Evolutionary conservation across 37 sponge, comb jelly and placozoan genomes (phyloP).

Genomic region (Diacarnus erythraeanus): DNA sequence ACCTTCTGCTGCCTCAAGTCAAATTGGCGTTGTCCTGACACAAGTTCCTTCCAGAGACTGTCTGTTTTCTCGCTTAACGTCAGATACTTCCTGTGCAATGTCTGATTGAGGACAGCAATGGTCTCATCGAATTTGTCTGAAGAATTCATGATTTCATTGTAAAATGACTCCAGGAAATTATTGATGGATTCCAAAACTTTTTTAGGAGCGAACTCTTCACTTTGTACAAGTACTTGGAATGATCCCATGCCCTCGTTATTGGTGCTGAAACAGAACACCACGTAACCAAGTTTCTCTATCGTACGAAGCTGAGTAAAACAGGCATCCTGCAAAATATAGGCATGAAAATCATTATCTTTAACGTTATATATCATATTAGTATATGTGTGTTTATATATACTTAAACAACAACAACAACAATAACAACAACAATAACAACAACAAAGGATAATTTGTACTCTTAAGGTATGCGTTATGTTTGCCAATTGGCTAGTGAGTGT

Average conservation of each 20-base stretch:
- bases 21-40: constrained; percentile 49
- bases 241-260: constrained; percentile 20
- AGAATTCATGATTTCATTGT: neutral
- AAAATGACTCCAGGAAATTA: constrained; percentile 41
- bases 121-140: neutral
- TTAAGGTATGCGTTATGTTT: too few species aligned
- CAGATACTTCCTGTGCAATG: constrained; percentile 29
- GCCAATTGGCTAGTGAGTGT: too few species aligned
- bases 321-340: constrained; percentile 36
- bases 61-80: constrained; percentile 43
- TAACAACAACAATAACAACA: too few species aligned
- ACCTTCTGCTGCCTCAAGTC: constrained; percentile 26
- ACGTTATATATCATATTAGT: too few species aligned
- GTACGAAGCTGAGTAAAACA: constrained; percentile 84
- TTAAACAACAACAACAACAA: too few species aligned
- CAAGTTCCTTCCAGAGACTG: constrained; percentile 55
- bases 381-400: too few species aligned
- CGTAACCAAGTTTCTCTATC: constrained; percentile 80
- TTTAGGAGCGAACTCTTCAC: constrained; percentile 39
- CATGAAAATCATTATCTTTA: neutral
- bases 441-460: too few species aligned
- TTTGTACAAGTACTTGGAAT: constrained; percentile 69
- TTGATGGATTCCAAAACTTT: constrained; percentile 38
- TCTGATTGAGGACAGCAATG: neutral
- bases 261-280: constrained; percentile 45